Base-by-base conservation (phyloP, 2,113 vertebrate species). In the Anguilla japonica region DNA sequence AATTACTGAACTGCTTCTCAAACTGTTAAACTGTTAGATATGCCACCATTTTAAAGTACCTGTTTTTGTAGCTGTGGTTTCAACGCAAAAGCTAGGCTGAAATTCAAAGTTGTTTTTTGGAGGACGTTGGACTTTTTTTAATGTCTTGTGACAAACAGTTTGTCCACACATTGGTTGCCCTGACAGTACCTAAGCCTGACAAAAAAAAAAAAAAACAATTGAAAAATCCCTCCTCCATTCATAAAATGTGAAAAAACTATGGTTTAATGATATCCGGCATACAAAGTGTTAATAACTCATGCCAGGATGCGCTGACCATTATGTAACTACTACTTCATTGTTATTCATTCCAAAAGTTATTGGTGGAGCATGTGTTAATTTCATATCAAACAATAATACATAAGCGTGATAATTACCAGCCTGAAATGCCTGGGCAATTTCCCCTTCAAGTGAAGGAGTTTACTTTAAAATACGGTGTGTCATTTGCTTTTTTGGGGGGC, bases 301-400 rank as follows among this genome's bases (percentile, higher is more conserved):
- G 91, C 91, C 86, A 84, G 79, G 86, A 90, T 89, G 85, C 85
- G 89, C 78, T 89, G 91, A 94, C 91, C 93, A 93, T 90, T 87
- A 90, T 93, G 90, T 92, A 92, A 94, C 94, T 92, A 93, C 89
- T 83, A 84, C 85, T 89, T 84, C 87, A 90, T 94, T 92, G 90
- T 93, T 91, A 94, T 93, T 93, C 90, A 56, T 78, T 57, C 84
- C 89, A 91, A 88, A 91, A 85, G 89, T 88, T 87, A 46, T 71
- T 67, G 84, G 75, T 83, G 88, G 91, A 93, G 89, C 91, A 88
- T 92, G 88, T 91, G 90, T 90, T 92, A 91, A 90, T 92, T 90
- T 89, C 90, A 94, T 93, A 89, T 92, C 92, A 92, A 93, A 91
- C 88, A 89, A 86, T 57, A 87, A 86, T 90, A 91, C 89, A 86